Evolutionary conservation across 1,140 invertebrate genomes (phyloP).

Genomic region (Drusus annulatus): DNA sequence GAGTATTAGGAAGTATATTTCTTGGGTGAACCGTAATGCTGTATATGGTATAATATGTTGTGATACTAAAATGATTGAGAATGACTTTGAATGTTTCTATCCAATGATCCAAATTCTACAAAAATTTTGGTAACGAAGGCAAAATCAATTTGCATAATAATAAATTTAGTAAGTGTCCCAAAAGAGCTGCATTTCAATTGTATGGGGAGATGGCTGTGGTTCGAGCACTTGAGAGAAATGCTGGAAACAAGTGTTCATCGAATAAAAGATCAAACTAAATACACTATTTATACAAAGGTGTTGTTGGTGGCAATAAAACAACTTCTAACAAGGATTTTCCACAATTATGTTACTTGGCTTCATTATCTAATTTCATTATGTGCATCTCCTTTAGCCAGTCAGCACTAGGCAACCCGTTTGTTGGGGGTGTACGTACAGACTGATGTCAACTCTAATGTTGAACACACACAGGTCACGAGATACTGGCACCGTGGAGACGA

Average conservation of each 20-base stretch:
- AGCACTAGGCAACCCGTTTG: too few relatives aligned
- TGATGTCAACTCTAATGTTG: too few relatives aligned
- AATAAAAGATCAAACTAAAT: too few relatives aligned
- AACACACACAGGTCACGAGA: too few relatives aligned
- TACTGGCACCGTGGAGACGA: too few relatives aligned
- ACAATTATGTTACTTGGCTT: too few relatives aligned
- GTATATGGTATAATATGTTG: conserved; percentile 11
- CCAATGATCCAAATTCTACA: conserved; percentile 18
- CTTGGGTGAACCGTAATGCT: neutral
- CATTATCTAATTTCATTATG: too few relatives aligned
- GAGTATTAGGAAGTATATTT: too few relatives aligned
- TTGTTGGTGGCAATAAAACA: neutral
- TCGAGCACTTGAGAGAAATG: neutral
- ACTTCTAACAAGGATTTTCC: neutral
- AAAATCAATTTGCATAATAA: conserved; percentile 11
- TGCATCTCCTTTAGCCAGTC: too few relatives aligned
- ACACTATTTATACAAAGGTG: neutral
- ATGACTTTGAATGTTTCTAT: conserved; percentile 9
- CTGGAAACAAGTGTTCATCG: neutral
- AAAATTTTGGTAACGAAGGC: neutral
- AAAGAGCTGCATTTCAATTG: conserved; percentile 10
- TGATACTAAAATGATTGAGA: neutral
- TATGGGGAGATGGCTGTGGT: too few relatives aligned
- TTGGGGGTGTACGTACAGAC: too few relatives aligned
- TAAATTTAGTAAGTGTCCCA: neutral